Conservation (phyloP, 2,888 invertebrate genomes). For the Chloromyia formosa region DNA sequence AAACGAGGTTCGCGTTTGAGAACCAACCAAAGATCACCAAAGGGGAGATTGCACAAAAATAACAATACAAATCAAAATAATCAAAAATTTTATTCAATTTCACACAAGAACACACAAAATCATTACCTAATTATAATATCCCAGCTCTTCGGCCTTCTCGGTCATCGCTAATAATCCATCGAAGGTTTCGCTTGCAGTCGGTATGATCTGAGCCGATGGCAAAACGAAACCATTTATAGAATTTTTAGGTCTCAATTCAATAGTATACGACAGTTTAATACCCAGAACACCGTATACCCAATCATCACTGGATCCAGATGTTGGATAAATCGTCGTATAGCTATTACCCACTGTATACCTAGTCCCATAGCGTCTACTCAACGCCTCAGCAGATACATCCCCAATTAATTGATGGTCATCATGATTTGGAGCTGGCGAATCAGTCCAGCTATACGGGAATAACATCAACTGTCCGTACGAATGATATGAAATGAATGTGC, state of each 20-base stretch:
- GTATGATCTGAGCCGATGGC: slow-evolving; percentile 72
- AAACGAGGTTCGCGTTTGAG: too few species aligned
- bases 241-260: slow-evolving; percentile 66
- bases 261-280: slow-evolving; percentile 74
- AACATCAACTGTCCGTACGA: slow-evolving; percentile 78
- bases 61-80: too few species aligned
- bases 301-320: slow-evolving; percentile 76
- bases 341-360: slow-evolving; percentile 71
- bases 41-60: too few species aligned
- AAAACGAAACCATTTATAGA: slow-evolving; percentile 73
- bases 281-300: slow-evolving; percentile 77
- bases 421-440: slow-evolving; percentile 66
- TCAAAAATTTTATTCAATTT: too few species aligned
- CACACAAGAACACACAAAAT: not conserved
- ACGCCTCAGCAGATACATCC: slow-evolving; percentile 56
- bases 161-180: slow-evolving; percentile 67
- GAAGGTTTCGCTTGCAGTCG: slow-evolving; percentile 70
- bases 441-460: slow-evolving; percentile 76
- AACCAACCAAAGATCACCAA: too few species aligned
- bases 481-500: slow-evolving; percentile 77
- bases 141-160: slow-evolving; percentile 54
- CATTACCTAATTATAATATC: slow-evolving; percentile 47
- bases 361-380: slow-evolving; percentile 69
- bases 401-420: slow-evolving; percentile 64
- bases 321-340: slow-evolving; percentile 66